Percentiles rank a stretch among this genome's conserved stretches.
phyloP scores from a whole-genome alignment of 2,797 vertebrate genomes.

The Pyrocephalus nanus region DNA sequence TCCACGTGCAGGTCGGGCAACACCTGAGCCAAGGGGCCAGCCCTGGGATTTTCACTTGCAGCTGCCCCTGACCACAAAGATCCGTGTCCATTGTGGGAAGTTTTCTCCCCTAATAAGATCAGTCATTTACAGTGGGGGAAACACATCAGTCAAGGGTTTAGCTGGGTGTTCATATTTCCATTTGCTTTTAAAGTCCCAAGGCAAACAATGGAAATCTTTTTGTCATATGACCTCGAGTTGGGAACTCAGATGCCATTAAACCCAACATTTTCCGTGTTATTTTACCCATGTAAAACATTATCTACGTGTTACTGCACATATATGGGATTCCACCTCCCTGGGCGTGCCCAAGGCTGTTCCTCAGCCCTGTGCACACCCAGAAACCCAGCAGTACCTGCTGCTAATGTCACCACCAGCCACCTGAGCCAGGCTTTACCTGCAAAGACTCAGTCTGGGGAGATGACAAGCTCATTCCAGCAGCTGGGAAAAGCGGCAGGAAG shows the following conservation, averaged over 20 bases:
- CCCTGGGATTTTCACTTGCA: not conserved
- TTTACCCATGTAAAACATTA: not conserved
- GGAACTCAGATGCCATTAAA: not conserved
- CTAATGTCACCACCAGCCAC: not conserved
- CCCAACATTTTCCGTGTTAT: not conserved
- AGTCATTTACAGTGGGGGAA: not conserved
- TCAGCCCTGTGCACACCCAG: not conserved
- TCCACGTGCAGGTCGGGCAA: accelerated
- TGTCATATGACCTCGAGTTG: not conserved
- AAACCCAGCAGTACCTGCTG: not conserved
- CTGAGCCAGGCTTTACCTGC: not conserved
- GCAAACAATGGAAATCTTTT: not conserved
- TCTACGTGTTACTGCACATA: not conserved
- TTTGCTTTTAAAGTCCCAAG: not conserved
- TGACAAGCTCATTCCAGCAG: not conserved
- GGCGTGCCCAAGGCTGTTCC: not conserved
- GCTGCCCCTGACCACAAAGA: not conserved
- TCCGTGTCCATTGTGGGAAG: accelerated
- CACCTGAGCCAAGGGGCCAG: not conserved
- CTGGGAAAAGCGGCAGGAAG: not conserved
- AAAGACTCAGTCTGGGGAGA: not conserved
- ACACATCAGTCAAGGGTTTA: not conserved
- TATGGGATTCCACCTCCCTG: not conserved
- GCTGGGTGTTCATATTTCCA: not conserved
- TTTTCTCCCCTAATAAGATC: not conserved